Evolutionary conservation across 2,888 invertebrate genomes (phyloP), one percentile per base, ranked within the genome.

Genomic region (Netelia fuscicornis): DNA sequence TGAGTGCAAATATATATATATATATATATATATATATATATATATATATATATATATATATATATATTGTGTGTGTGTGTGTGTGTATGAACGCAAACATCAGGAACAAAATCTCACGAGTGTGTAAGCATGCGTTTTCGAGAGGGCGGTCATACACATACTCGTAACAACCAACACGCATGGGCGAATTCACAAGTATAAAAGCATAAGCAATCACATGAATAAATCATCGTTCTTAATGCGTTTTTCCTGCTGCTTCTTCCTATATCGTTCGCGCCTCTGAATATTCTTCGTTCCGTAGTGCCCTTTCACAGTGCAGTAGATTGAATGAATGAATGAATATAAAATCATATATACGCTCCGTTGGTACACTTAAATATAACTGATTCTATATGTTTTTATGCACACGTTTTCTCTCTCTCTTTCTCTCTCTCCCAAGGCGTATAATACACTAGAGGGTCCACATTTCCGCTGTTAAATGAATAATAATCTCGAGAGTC

Each of bases 211-310:
- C 56, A 30, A n/a, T n/a, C 56, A 62, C 67, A 84, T 84, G 84
- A 84, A 84, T 84, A 81, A 84, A 84, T 84, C 84, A 81, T 72
- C 54, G 80, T 81, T 54, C 81, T 67, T 84, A 81, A 84, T 81
- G 80, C 81, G 81, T 84, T 81, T 76, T 81, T 81, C 67, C 81
- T 48, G 60, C 80, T 81, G 81, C 81, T 81, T 42, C 81, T 72
- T 72, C 80, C 74, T 48, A 82, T 48, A 60, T 72, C 52, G 52
- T 72, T 20, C 23, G 10, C 52, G 25, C 65, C 62, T 52, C 20
- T 62, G 56, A 77, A 81, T 77, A 81, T 64, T 77, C 52, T 70
- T 75, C 60, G 48, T 75, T 65, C 30, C 65, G 44, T 20, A 13
- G 42, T 9, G 20, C 20, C 71, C 42, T 54, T 54, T 58, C 60